Percentiles rank a stretch among this genome's conserved stretches.
phyloP scores from a whole-genome alignment of 2,113 vertebrate genomes.

The Cinclus cinclus region DNA sequence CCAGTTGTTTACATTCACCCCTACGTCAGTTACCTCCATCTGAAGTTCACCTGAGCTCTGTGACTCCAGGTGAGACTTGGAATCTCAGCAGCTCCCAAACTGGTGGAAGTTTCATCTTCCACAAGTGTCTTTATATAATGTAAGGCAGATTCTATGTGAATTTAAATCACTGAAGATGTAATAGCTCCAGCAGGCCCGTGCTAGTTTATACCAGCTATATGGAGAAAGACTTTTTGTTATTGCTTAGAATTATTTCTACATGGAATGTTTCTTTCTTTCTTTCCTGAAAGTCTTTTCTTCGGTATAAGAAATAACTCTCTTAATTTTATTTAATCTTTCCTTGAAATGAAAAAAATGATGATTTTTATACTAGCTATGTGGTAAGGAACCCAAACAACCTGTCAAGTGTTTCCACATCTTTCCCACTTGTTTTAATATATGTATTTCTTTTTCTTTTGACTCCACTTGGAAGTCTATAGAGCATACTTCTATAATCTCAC shows the following conservation, averaged over 20 bases:
- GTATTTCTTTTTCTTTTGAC: background rate
- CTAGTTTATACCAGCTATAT: background rate
- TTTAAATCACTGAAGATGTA: background rate
- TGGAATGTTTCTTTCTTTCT: background rate
- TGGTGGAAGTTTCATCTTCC: background rate
- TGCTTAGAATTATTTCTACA: conserved; percentile 6
- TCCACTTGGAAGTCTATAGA: background rate
- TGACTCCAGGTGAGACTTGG: background rate
- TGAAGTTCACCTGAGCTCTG: background rate
- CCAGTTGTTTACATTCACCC: background rate
- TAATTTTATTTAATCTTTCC: background rate
- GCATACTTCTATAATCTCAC: background rate
- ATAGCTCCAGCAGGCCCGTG: background rate
- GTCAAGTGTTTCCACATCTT: background rate
- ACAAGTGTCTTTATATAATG: background rate
- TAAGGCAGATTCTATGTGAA: background rate
- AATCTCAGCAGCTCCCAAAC: background rate
- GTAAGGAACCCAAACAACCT: background rate
- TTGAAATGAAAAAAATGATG: background rate
- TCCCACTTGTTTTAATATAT: background rate
- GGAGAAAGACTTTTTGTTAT: conserved; percentile 12
- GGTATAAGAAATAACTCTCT: background rate
- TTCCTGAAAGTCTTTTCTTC: background rate
- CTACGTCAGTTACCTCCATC: background rate
- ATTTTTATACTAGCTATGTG: background rate